Evolutionary conservation across 2,113 vertebrate species (phyloP), one percentile per base, ranked within the genome.

Genomic region (Leptobrachium leishanense): DNA sequence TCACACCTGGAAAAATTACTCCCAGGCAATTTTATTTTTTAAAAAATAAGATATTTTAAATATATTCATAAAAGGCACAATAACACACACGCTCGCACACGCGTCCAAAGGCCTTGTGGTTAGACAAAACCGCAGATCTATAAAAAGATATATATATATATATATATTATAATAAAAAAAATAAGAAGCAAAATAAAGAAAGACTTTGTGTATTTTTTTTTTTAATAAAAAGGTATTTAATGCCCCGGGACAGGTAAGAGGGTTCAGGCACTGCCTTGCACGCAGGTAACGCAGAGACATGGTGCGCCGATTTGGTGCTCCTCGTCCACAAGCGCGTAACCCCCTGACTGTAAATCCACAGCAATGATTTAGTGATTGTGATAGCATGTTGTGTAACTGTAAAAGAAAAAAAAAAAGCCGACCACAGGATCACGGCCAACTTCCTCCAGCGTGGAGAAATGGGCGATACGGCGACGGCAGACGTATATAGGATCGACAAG

Each of bases 331-430:
- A 83, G 83, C 2, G 87, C 83, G 89, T 89, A 88, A 89, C 89
- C 90, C 90, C 85, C 82, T 82, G 85, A 91, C 91, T 92, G 91
- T 95, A 95, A 96, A 95, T 95, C 93, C 92, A 88, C 89, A 93
- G 91, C 93, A 94, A 94, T 93, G 95, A 96, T 96, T 95, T 93
- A 92, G 92, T 91, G 93, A 96, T 94, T 92, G 93, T 82, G 94
- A 95, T 94, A 95, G 94, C 93, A 93, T 92, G 93, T 95, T 95
- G 95, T 91, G 92, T 93, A 95, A 96, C 91, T 94, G 89, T 89
- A 95, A 95, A 79, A 31, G 20, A 31, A 31, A 31, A 31, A 31
- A 31, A 31, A 31, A 31, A 31, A 31, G 20, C 20, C 20, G 20
- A 95, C 93, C 94, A 91, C 94, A 95, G 90, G 91, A 92, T 88